Evolutionary conservation across 1,140 invertebrate genomes (phyloP), one percentile per base, ranked within the genome.

Genomic region (Bombus soroeensis): DNA sequence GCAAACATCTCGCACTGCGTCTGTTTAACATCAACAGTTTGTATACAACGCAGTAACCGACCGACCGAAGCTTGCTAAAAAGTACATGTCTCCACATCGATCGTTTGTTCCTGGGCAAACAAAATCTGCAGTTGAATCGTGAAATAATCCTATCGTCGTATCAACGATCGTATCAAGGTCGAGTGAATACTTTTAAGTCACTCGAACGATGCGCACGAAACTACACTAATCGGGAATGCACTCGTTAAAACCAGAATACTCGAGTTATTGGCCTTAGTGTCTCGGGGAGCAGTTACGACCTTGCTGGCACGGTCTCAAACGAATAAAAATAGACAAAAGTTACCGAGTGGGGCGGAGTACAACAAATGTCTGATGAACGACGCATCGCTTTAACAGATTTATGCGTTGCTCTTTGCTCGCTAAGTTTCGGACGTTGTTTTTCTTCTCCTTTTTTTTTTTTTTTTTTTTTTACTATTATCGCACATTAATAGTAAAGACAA

Each of bases 261-360:
- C 81, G 72, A 83, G 87, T 68, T 89, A 79, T 86, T 85, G 86
- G 82, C 82, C 57, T 88, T 73, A 88, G 59, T 70, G 37, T 32
- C 62, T 18, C 6, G 22, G 28, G 18, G 68, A 68, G 39, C 34
- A 86, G 59, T n/a, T 18, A 28, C 39, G 85, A 84, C 85, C 85
- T 88, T 88, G 87, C 76, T 72, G 47, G 66, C 73, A 47, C 41
- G 59, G 59, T 32, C 59, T 79, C 85, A 73, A 53, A 41, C 47
- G 57, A 43, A 43, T 81, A 85, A 87, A 81, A 82, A 87, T 87
- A 89, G 74, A 87, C 18, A 47, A 71, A 74, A 32, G 39, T 59
- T 76, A 34, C 28, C 25, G 34, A 28, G 9, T 18, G 62, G 3
- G 13, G 25, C 43, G 53, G 13, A 18, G 22, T 57, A 73, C 32